Evolutionary conservation across 2,113 vertebrate genomes (phyloP).

Genomic region (Tamias sibiricus): DNA sequence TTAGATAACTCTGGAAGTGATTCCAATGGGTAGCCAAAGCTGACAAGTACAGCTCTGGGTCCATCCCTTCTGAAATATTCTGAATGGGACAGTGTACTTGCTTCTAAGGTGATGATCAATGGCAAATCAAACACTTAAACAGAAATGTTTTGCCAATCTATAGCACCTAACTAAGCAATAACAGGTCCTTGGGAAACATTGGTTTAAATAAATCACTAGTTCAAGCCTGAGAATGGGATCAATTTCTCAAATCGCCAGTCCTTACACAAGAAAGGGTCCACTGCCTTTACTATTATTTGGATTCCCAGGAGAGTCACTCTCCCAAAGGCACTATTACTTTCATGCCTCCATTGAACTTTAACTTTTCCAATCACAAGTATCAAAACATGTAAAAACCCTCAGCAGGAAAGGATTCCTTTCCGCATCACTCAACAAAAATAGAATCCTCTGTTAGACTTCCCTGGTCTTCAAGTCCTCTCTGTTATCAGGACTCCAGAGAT

Average conservation of each 20-base stretch:
- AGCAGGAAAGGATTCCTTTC: background rate
- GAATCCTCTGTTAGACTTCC: background rate
- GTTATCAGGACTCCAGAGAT: background rate
- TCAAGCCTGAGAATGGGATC: constrained; percentile 11
- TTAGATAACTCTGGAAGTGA: background rate
- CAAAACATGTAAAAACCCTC: background rate
- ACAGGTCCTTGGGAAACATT: background rate
- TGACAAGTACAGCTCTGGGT: background rate
- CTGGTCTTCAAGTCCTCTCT: background rate
- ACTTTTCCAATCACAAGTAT: background rate
- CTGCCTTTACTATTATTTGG: background rate
- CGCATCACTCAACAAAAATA: background rate
- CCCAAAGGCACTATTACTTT: background rate
- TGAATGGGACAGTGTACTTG: background rate
- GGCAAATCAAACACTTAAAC: background rate
- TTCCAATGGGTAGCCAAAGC: background rate
- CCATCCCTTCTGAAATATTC: background rate
- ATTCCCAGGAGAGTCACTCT: background rate
- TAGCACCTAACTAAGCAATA: background rate
- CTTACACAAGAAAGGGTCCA: background rate
- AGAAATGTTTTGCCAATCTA: background rate
- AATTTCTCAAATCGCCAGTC: constrained; percentile 7
- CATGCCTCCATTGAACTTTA: background rate
- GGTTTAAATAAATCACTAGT: constrained; percentile 38
- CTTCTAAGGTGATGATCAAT: background rate